Conservation (phyloP, 2,113 vertebrate genomes). For the Takifugu flavidus region DNA sequence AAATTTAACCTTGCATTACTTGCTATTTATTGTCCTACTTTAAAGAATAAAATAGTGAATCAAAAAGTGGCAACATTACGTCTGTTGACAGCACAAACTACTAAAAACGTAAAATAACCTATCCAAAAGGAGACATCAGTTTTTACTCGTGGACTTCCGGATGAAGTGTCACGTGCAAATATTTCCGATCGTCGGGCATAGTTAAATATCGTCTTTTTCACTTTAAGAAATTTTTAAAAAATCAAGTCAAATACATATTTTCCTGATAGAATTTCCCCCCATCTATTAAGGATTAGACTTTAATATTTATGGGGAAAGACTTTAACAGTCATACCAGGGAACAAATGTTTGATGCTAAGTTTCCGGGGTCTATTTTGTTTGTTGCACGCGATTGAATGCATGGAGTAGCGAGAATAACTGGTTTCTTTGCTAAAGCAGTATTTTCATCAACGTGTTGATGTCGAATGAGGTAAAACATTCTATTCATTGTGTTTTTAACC, state of each 20-base stretch:
- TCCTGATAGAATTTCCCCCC: too few species aligned
- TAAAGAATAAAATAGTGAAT: neutral
- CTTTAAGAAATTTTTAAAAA: neutral
- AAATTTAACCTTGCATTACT: neutral
- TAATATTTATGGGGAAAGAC: fast-evolving
- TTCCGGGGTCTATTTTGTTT: conserved; percentile 20
- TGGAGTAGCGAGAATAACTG: neutral
- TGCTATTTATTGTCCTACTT: neutral
- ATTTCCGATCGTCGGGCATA: conserved; percentile 21
- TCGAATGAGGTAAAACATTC: conserved; percentile 32
- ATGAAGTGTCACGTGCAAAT: conserved; percentile 42
- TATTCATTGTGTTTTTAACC: neutral
- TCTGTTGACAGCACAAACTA: too few species aligned
- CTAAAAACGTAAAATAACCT: neutral
- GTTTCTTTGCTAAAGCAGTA: neutral
- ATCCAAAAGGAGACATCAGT: too few species aligned
- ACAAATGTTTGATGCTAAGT: neutral
- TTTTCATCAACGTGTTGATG: conserved; percentile 5
- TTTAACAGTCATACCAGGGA: neutral
- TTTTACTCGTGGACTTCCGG: neutral
- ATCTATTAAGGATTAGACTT: fast-evolving
- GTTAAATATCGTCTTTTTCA: neutral
- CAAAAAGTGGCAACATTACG: too few species aligned
- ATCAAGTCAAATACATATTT: fast-evolving
- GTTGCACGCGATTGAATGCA: conserved; percentile 10